Base-by-base conservation (phyloP, 2,888 invertebrate species). In the Scaptomyza parva region DNA sequence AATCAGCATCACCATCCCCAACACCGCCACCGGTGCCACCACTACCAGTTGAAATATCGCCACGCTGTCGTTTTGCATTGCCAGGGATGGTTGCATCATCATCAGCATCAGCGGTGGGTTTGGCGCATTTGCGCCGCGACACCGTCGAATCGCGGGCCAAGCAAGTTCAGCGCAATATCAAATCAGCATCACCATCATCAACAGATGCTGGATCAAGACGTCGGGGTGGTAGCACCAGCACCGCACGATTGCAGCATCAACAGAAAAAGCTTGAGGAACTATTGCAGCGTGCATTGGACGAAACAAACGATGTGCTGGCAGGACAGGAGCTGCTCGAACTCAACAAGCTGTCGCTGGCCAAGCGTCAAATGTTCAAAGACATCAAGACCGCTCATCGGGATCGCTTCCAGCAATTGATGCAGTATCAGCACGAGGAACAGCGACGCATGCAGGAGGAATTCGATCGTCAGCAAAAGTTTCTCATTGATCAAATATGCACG, bases 351-450 rank as follows among this genome's bases (percentile, higher is more conserved):
- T 33, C 65, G 24, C 33, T 53, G 33, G 67, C 78, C 20, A 68
- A 66, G 33, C 53, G 40, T 0, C 37, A 70, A 22, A 66, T 71
- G 44, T 55, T 89, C 2, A 76, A 75, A 14, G 84, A 88, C 30
- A 88, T 95, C 66, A 94, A 95, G 78, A 93, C 93, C 33, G 94
- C 95, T 69, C 95, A 96, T 84, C 92, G 94, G 7, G 91, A 92
- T 37, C 94, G 95, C 88, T 94, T 95, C 93, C 91, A 93, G 0
- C 93, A 92, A 53, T 89, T 95, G 51, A 92, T 95, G 3, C 93
- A 93, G 33, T 93, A 94, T 57, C 95, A 95, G 84, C 93, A 94
- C 62, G 92, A 92, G 47, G 95, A 95, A 83, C 95, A 95, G 78
- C 89, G 93, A 45, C 90, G 93, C 24, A 91, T 95, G 72, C 94